Evolutionary conservation across 2,888 invertebrate species (phyloP), one percentile per base, ranked within the genome.

Genomic region (Drosophila robusta): DNA sequence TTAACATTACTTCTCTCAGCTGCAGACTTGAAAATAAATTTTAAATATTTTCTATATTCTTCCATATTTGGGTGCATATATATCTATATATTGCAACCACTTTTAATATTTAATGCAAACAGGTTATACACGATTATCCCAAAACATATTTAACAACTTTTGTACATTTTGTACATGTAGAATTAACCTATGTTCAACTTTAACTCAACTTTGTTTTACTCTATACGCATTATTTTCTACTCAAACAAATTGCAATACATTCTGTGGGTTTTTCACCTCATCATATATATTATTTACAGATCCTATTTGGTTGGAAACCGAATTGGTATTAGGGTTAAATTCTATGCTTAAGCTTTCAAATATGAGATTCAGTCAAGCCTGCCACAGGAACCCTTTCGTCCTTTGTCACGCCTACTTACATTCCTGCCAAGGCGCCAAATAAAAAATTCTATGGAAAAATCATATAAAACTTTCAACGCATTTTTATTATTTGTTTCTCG

Each of bases 401-500:
- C 70, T 67, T 72, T 78, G 70, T 78, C 83, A 75, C 78, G 75
- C 70, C 78, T 61, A 55, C 52, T 57, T 58, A 62, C 56, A 70
- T 63, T 61, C 50, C 50, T 39, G 54, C 16, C 11, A 58, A 63
- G 41, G 14, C 24, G 32, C 11, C 18, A 18, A 56, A 46, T 38
- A 42, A 45, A 51, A 41, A 29, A 16, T 34, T 34, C 11, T 34
- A 34, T 34, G 12, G 42, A n/a, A 60, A 68, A 80, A 70, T 70
- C 58, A 54, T 49, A 83, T 79, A 69, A 78, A 77, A 81, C 69
- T 75, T 79, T 79, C 70, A 81, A 70, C 60, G 70, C 57, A 72
- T 75, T 83, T 83, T 72, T 41, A 55, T 77, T 81, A 69, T 84
- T 83, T 83, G 66, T 64, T 67, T 75, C 64, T 39, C 67, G 44